Conservation (phyloP, 2,797 vertebrate genomes). For the Taeniopygia guttata region DNA sequence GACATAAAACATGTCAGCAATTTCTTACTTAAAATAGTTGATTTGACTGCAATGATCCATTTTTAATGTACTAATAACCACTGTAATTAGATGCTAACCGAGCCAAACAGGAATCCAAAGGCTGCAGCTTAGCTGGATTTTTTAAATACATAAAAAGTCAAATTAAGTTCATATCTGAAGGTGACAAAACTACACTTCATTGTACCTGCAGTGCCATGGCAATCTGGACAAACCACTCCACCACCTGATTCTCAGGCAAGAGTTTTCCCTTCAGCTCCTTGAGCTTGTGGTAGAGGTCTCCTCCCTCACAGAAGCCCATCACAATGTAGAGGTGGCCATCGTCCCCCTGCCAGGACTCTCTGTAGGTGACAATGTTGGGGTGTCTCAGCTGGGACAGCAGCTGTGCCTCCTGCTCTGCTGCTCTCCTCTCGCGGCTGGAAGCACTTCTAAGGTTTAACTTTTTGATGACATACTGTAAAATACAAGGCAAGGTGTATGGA, state of each 20-base stretch:
- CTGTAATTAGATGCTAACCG: neutral
- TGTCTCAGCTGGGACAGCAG: slow-evolving; percentile 90
- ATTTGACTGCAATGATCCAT: neutral
- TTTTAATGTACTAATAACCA: neutral
- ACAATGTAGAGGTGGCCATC: slow-evolving; percentile 92
- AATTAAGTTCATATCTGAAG: neutral
- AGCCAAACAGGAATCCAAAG: neutral
- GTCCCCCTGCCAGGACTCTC: slow-evolving; percentile 94
- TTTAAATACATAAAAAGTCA: neutral
- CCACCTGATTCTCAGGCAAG: slow-evolving; percentile 89
- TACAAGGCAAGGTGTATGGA: neutral
- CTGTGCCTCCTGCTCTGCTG: slow-evolving; percentile 96
- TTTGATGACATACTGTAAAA: slow-evolving; percentile 91
- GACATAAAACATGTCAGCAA: neutral
- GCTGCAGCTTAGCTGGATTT: neutral
- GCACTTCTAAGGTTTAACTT: slow-evolving; percentile 90
- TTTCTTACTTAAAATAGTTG: neutral
- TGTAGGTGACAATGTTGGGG: slow-evolving; percentile 96
- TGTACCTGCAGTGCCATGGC: slow-evolving; percentile 95
- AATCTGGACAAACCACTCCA: slow-evolving; percentile 99
- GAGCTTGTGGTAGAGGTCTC: slow-evolving; percentile 94
- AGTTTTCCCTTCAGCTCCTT: slow-evolving; percentile 92
- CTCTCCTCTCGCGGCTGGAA: slow-evolving; percentile 84
- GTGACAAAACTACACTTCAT: neutral
- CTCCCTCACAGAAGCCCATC: slow-evolving; percentile 98